Conservation (phyloP, 2,888 invertebrate genomes). For the Pegoplata infirma region DNA sequence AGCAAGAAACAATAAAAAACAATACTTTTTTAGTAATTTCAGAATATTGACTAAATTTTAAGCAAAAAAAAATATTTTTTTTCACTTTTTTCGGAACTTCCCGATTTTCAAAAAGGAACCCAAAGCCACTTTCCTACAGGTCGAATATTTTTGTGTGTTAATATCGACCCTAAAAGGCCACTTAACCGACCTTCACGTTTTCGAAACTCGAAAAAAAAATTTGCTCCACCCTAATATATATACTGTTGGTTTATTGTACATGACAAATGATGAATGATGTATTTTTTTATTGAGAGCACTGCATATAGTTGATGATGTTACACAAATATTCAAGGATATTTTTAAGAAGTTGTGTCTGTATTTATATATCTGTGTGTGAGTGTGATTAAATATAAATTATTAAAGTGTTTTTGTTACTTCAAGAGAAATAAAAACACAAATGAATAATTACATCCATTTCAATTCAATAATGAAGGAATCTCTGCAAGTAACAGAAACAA, state of each 20-base stretch:
- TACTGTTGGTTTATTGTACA: conserved; percentile 23
- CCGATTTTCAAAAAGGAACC: too few species aligned
- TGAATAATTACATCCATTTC: conserved; percentile 9
- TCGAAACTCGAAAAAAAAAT: too few species aligned
- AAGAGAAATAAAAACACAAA: neutral
- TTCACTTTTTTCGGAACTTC: too few species aligned
- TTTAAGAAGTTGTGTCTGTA: neutral
- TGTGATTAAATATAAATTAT: neutral
- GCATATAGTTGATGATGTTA: neutral
- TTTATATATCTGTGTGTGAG: neutral
- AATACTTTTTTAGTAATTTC: too few species aligned
- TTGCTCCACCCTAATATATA: too few species aligned
- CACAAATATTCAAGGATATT: conserved; percentile 12
- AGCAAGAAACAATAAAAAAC: too few species aligned
- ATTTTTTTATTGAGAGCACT: conserved; percentile 12
- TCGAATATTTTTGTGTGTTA: too few species aligned
- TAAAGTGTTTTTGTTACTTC: conserved; percentile 20
- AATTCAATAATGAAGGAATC: conserved; percentile 2
- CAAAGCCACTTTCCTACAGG: too few species aligned
- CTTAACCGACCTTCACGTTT: too few species aligned
- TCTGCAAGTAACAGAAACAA: neutral
- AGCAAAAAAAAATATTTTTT: too few species aligned
- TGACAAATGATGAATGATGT: conserved; percentile 52
- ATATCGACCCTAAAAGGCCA: too few species aligned
- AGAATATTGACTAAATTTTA: too few species aligned